These are phyloP conservation scores for Plebejus argus DNA, from an alignment of 2,888 invertebrate genomes.

Conservation along the genomic window DNA sequence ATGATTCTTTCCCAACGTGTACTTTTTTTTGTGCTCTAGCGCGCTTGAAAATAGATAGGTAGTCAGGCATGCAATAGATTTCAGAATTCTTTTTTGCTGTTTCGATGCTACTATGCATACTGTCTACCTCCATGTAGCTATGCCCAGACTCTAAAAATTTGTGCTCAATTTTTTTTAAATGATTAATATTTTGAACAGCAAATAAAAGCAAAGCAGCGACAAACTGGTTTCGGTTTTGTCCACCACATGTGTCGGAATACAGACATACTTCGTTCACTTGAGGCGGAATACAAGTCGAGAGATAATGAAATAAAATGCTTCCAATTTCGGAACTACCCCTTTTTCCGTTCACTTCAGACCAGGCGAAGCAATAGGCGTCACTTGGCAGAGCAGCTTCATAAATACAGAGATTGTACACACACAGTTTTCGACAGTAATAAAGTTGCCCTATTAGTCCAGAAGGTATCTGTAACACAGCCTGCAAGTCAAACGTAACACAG, in stretches of 20 bases:
- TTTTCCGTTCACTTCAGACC: constrained; percentile 34
- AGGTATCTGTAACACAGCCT: too few relatives aligned
- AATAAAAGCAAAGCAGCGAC: constrained; percentile 26
- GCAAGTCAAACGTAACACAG: too few relatives aligned
- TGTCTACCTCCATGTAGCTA: constrained; percentile 20
- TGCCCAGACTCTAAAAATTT: constrained; percentile 31
- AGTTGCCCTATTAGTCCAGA: too few relatives aligned
- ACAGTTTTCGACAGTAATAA: too few relatives aligned
- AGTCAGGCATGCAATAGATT: constrained; percentile 1
- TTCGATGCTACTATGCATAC: constrained; percentile 1
- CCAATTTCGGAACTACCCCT: constrained; percentile 33
- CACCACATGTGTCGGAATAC: constrained; percentile 31
- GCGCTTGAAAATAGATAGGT: not conserved
- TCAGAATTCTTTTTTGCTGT: not conserved
- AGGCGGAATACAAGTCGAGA: constrained; percentile 16
- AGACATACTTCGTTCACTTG: constrained; percentile 17
- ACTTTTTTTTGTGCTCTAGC: not conserved
- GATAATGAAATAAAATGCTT: constrained; percentile 29
- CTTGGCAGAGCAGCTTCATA: constrained; percentile 32
- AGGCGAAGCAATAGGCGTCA: constrained; percentile 33
- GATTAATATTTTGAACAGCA: not conserved
- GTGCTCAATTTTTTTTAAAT: constrained; percentile 28
- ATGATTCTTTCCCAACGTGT: constrained; percentile 7
- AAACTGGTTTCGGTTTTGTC: constrained; percentile 34
- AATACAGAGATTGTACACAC: too few relatives aligned